phyloP scores from a whole-genome alignment of 1,140 invertebrate species.

The Kradibia gibbosae region DNA sequence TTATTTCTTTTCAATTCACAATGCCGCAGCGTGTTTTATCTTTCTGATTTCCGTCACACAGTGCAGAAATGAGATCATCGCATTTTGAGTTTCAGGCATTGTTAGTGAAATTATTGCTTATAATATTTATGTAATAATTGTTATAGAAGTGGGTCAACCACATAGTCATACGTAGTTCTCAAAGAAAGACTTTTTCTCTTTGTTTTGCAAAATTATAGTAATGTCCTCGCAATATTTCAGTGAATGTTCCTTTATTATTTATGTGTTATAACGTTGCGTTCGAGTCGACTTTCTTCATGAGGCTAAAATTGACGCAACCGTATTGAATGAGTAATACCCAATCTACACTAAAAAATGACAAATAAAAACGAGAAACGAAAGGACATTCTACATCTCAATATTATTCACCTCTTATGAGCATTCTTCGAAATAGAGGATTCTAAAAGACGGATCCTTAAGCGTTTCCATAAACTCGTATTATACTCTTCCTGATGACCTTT shows the following conservation, averaged over 20 bases:
- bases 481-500: background rate
- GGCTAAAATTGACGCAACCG: background rate
- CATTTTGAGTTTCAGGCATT: background rate
- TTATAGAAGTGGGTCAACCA: background rate
- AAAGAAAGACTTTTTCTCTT: background rate
- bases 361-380: too few species aligned
- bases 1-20: background rate
- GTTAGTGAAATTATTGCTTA: slow-evolving; percentile 19
- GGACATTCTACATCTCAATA: background rate
- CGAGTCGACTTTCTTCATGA: background rate
- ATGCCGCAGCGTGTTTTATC: background rate
- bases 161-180: background rate
- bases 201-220: background rate
- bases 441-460: background rate
- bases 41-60: slow-evolving; percentile 4
- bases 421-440: background rate
- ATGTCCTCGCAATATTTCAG: background rate
- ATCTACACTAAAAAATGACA: background rate
- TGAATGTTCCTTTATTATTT: background rate
- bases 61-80: slow-evolving; percentile 7
- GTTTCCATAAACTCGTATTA: slow-evolving; percentile 41
- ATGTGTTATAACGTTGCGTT: background rate
- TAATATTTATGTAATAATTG: slow-evolving; percentile 9
- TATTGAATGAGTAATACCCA: background rate
- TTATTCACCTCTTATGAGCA: background rate